Percentiles rank a stretch among this genome's conserved stretches.
These are phyloP conservation scores for Chelon labrosus DNA, from an alignment of 2,797 vertebrate species.

Conservation along the genomic window DNA sequence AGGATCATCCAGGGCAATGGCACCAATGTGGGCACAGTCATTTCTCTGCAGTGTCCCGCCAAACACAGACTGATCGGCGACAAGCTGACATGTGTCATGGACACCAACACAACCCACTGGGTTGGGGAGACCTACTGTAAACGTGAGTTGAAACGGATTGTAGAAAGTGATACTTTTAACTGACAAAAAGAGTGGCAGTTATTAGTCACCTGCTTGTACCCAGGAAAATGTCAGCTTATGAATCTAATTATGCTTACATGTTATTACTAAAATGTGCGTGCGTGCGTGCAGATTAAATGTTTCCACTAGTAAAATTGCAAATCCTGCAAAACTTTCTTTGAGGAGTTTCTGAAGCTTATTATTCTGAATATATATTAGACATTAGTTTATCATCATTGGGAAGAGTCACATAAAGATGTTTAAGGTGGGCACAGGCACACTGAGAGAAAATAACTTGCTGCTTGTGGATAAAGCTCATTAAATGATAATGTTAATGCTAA, in stretches of 20 bases:
- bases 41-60: slow-evolving; percentile 87
- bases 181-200: slow-evolving; percentile 3
- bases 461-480: slow-evolving; percentile 38
- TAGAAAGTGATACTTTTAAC: background rate
- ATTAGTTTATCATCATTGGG: slow-evolving; percentile 36
- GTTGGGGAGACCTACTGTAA: slow-evolving; percentile 85
- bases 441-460: slow-evolving; percentile 25
- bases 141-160: slow-evolving; percentile 78
- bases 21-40: slow-evolving; percentile 86
- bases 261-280: slow-evolving; percentile 8
- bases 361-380: slow-evolving; percentile 51
- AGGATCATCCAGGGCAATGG: slow-evolving; percentile 89
- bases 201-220: background rate
- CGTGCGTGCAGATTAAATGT: slow-evolving; percentile 28
- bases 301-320: slow-evolving; percentile 43
- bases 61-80: slow-evolving; percentile 87
- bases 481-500: slow-evolving; percentile 46
- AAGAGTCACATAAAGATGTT: slow-evolving; percentile 17
- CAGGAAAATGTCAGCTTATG: background rate
- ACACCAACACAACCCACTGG: slow-evolving; percentile 85
- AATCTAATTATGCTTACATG: slow-evolving; percentile 13
- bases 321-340: slow-evolving; percentile 36
- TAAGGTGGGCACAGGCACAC: slow-evolving; percentile 11
- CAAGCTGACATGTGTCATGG: slow-evolving; percentile 82
- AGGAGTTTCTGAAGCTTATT: slow-evolving; percentile 44